phyloP scores from a whole-genome alignment of 2,888 invertebrate species.

The Agrotis clavis region DNA sequence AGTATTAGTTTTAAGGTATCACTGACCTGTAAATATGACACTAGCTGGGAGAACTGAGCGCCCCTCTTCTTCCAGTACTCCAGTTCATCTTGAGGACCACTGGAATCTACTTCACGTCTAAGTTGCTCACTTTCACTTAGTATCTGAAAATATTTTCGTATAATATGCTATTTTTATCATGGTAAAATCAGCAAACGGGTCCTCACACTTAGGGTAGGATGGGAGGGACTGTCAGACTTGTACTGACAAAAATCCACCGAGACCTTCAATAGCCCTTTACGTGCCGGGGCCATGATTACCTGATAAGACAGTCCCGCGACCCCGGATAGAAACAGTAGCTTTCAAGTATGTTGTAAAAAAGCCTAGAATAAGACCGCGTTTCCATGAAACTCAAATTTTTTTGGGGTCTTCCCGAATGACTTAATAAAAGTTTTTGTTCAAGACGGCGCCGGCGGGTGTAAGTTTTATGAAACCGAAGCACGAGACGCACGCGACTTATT shows the following conservation, averaged over 20 bases:
- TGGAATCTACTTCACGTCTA: conserved; percentile 97
- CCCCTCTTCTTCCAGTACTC: conserved; percentile 99
- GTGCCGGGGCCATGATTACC: no score
- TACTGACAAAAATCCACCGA: no score
- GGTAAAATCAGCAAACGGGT: no score
- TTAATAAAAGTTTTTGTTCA: conserved; percentile 19
- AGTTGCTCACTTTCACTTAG: conserved; percentile 98
- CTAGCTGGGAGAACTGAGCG: conserved; percentile 97
- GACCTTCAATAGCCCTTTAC: no score
- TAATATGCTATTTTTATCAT: no score
- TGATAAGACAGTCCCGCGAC: no score
- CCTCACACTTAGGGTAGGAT: no score
- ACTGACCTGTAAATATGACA: conserved; percentile 93
- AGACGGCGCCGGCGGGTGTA: no score
- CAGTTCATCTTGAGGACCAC: conserved; percentile 98
- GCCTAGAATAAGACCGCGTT: no score
- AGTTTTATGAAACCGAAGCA: conserved; percentile 16
- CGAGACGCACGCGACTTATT: conserved; percentile 34
- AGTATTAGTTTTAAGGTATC: neutral
- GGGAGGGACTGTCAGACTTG: no score
- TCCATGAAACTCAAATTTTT: neutral
- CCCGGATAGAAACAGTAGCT: no score
- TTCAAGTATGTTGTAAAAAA: no score
- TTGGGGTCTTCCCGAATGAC: neutral
- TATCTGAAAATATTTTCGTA: conserved; percentile 84